These are phyloP conservation scores for Hirudinaria manillensis DNA, from an alignment of 2,888 invertebrate genomes.

Conservation along the genomic window DNA sequence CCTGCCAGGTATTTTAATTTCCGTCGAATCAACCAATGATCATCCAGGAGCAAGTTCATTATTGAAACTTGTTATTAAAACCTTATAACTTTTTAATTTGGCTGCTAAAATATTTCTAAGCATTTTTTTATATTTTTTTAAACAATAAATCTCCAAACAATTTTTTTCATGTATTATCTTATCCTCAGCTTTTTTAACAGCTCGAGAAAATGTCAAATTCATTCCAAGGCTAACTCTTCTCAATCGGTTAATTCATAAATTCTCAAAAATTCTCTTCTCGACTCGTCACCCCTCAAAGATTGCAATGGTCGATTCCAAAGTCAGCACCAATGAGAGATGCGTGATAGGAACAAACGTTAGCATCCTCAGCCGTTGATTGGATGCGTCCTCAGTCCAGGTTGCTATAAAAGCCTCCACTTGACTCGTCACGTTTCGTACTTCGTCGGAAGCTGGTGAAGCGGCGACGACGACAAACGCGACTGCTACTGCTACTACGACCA, in stretches of 20 bases:
- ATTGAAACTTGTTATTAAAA: too few relatives aligned
- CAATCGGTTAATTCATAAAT: too few relatives aligned
- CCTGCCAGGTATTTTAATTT: conserved; percentile 7
- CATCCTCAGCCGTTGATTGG: conserved; percentile 12
- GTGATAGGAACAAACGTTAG: not conserved
- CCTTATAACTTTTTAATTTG: too few relatives aligned
- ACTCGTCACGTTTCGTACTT: conserved; percentile 7
- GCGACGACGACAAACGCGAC: not conserved
- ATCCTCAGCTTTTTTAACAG: too few relatives aligned
- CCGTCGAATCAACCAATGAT: conserved; percentile 11
- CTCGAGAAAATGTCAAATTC: too few relatives aligned
- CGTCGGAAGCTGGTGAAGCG: not conserved
- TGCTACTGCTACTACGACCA: not conserved
- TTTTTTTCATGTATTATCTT: too few relatives aligned
- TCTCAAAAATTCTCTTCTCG: too few relatives aligned
- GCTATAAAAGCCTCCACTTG: conserved; percentile 1
- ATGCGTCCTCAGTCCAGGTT: not conserved
- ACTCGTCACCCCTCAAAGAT: not conserved
- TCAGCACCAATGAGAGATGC: conserved; percentile 5
- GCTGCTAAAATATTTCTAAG: too few relatives aligned
- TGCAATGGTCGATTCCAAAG: conserved; percentile 11
- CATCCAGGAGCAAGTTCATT: not conserved
- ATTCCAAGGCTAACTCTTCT: too few relatives aligned
- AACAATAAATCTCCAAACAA: too few relatives aligned
- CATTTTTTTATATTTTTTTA: too few relatives aligned